Percentiles rank a stretch among this genome's conserved stretches.
phyloP scores from a whole-genome alignment of 1,140 invertebrate genomes.

The Procambarus clarkii region DNA sequence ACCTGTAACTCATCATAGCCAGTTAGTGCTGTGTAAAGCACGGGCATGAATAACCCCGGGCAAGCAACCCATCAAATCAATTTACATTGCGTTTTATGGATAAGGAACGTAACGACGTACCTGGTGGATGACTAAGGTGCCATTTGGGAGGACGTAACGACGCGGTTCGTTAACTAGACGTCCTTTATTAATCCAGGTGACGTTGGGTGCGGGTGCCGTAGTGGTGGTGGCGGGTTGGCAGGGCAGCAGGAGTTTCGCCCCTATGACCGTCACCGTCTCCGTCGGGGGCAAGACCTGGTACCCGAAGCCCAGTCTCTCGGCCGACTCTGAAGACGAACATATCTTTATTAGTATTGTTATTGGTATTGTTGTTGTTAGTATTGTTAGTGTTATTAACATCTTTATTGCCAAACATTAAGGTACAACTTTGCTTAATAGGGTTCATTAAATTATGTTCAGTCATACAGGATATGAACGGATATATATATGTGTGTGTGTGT shows the following conservation, averaged over 20 bases:
- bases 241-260: background rate
- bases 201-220: background rate
- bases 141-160: conserved; percentile 37
- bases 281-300: conserved; percentile 16
- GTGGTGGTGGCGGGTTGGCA: conserved; percentile 16
- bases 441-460: too few relatives aligned
- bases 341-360: too few relatives aligned
- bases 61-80: too few relatives aligned
- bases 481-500: conserved; percentile 2
- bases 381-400: too few relatives aligned
- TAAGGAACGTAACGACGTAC: background rate
- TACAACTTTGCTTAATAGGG: too few relatives aligned
- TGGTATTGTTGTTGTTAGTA: too few relatives aligned
- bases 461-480: too few relatives aligned
- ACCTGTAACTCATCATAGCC: too few relatives aligned
- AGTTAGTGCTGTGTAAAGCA: too few relatives aligned
- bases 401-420: too few relatives aligned
- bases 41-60: too few relatives aligned
- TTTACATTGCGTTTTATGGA: too few relatives aligned
- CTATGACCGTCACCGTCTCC: background rate
- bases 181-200: conserved; percentile 21
- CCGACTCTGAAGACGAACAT: background rate
- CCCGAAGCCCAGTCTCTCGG: background rate
- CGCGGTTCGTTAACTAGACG: background rate
- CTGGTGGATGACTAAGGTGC: conserved; percentile 7